These are phyloP conservation scores for Acanthosoma haemorrhoidale DNA, from an alignment of 2,888 invertebrate species.

Conservation along the genomic window DNA sequence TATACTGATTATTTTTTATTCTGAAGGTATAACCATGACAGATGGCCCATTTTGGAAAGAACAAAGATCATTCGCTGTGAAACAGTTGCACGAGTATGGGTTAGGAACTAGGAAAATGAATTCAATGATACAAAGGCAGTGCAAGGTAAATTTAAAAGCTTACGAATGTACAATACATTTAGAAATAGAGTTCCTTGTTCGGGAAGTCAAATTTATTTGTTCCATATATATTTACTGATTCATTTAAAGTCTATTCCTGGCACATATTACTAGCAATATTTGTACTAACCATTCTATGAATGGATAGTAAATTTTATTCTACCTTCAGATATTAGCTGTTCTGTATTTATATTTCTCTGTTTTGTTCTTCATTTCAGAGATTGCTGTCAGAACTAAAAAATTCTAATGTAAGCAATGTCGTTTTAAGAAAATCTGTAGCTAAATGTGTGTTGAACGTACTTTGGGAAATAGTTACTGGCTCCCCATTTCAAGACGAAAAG, in stretches of 20 bases:
- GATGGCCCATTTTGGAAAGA: conserved; percentile 56
- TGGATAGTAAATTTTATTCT: too few species aligned
- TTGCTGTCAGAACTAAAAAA: not conserved
- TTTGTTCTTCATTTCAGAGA: not conserved
- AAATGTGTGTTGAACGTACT: conserved; percentile 60
- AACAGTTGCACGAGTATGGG: conserved; percentile 53
- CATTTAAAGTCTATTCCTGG: not conserved
- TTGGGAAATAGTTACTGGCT: conserved; percentile 56
- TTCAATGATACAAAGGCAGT: conserved; percentile 53
- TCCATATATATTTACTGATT: not conserved
- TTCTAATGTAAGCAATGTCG: not conserved
- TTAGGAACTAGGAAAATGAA: conserved; percentile 55
- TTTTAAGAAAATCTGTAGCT: conserved; percentile 46
- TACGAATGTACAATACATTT: too few species aligned
- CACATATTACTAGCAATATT: not conserved
- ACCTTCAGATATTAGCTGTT: too few species aligned
- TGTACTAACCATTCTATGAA: too few species aligned
- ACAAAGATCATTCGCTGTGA: conserved; percentile 53
- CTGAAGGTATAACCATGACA: conserved; percentile 55
- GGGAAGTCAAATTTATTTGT: too few species aligned
- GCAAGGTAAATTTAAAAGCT: conserved; percentile 44
- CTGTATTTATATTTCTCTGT: too few species aligned
- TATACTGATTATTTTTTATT: not conserved
- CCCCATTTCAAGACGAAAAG: conserved; percentile 48
- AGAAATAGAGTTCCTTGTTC: too few species aligned